phyloP scores from a whole-genome alignment of 2,113 vertebrate genomes.

The Leucosticte australis region DNA sequence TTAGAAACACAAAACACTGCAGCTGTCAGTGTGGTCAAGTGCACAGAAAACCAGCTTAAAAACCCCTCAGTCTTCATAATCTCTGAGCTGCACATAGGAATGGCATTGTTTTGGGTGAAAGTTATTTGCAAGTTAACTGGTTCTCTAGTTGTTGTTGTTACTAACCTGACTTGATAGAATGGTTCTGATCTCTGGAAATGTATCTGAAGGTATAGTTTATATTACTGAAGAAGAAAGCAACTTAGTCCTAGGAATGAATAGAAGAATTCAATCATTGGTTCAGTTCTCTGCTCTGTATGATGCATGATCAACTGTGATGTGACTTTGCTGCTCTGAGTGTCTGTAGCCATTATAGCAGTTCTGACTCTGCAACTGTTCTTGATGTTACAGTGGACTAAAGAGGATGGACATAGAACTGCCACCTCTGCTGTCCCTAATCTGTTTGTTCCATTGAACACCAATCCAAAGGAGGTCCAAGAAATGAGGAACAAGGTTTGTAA shows the following conservation, averaged over 20 bases:
- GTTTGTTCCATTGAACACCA: slow-evolving; percentile 98
- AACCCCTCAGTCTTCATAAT: background rate
- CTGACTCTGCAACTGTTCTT: slow-evolving; percentile 72
- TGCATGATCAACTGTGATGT: slow-evolving; percentile 83
- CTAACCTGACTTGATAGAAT: background rate
- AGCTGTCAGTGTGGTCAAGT: background rate
- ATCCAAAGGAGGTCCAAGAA: slow-evolving; percentile 97
- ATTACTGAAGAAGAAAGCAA: background rate
- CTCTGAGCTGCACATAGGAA: background rate
- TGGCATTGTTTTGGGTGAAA: background rate
- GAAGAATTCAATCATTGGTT: slow-evolving; percentile 82
- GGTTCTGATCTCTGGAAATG: background rate
- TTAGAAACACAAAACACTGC: background rate
- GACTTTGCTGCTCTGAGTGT: slow-evolving; percentile 50
- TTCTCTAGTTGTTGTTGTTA: background rate
- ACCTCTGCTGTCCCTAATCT: slow-evolving; percentile 91
- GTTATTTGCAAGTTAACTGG: background rate
- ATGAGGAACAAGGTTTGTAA: slow-evolving; percentile 96
- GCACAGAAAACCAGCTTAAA: background rate
- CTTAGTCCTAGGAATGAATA: background rate
- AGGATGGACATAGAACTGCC: slow-evolving; percentile 90
- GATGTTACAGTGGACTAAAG: slow-evolving; percentile 95
- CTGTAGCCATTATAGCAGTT: background rate
- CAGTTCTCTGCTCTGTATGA: slow-evolving; percentile 78
- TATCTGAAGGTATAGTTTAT: background rate